Conservation (phyloP, 2,113 vertebrate genomes). For the Bubo scandiacus region DNA sequence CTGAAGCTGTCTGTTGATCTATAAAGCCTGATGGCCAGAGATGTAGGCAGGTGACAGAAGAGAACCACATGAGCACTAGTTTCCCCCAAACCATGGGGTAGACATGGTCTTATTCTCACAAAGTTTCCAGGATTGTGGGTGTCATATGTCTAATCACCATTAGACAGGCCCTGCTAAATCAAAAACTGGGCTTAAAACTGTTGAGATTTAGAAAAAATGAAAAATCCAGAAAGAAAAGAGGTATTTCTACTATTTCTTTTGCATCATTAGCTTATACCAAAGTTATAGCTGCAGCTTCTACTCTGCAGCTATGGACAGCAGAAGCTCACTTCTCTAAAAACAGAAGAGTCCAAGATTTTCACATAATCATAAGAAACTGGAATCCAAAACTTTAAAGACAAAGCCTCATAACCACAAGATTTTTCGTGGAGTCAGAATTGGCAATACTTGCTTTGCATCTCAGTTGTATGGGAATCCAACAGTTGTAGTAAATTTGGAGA, state of each 20-base stretch:
- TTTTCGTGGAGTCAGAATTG: background rate
- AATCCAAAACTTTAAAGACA: background rate
- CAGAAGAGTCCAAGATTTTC: background rate
- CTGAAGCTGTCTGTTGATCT: background rate
- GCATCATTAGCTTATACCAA: background rate
- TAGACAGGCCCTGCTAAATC: background rate
- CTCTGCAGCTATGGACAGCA: background rate
- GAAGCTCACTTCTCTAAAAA: background rate
- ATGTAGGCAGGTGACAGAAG: background rate
- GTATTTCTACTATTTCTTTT: background rate
- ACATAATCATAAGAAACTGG: background rate
- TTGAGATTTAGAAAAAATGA: background rate
- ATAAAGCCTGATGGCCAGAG: background rate
- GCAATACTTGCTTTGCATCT: background rate
- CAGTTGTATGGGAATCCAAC: background rate
- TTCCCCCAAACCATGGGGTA: fast-evolving
- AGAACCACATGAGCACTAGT: background rate
- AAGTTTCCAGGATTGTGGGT: background rate
- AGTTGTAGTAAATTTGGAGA: background rate
- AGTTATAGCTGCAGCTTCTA: background rate
- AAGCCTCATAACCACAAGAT: background rate
- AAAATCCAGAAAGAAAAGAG: background rate
- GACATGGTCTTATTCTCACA: background rate
- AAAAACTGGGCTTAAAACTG: background rate
- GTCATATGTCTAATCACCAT: background rate